Evolutionary conservation across 2,113 vertebrate species (phyloP).

Genomic region (Ranitomeya imitator): DNA sequence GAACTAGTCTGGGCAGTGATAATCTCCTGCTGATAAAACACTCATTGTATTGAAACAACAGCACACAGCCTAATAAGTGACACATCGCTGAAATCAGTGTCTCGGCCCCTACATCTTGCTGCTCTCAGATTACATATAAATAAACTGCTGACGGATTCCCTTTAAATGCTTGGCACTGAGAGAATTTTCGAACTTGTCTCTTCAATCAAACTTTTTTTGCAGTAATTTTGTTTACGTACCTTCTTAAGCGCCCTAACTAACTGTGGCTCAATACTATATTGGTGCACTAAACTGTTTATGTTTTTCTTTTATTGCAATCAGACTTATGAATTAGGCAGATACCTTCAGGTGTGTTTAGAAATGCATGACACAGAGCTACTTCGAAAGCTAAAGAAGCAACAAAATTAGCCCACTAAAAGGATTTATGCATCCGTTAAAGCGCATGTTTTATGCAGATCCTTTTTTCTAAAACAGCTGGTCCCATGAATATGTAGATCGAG

Average conservation of each 20-base stretch:
- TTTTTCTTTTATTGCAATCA: slow-evolving; percentile 23
- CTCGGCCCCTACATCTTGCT: too few relatives aligned
- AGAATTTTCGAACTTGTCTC: not conserved
- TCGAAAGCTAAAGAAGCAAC: slow-evolving; percentile 36
- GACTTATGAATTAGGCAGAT: not conserved
- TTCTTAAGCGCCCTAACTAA: not conserved
- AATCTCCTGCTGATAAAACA: too few relatives aligned
- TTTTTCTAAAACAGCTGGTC: slow-evolving; percentile 48
- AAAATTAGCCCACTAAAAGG: slow-evolving; percentile 41
- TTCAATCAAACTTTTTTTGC: not conserved
- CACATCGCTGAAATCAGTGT: too few relatives aligned
- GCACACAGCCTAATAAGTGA: too few relatives aligned
- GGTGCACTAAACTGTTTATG: slow-evolving; percentile 35
- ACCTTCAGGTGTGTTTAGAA: slow-evolving; percentile 51
- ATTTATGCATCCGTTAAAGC: slow-evolving; percentile 39
- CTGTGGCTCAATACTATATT: not conserved
- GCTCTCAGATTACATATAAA: too few relatives aligned
- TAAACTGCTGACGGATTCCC: not conserved
- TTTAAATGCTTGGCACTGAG: not conserved
- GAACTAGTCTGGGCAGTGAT: too few relatives aligned
- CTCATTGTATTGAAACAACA: too few relatives aligned
- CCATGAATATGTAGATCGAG: slow-evolving; percentile 41
- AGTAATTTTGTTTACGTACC: not conserved
- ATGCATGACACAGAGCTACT: slow-evolving; percentile 45
- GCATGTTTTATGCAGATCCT: slow-evolving; percentile 29